A percentile compares a stretch with the other conserved stretches of the same genome.
phyloP scores from a whole-genome alignment of 2,888 invertebrate genomes.

The Malachius bipustulatus region DNA sequence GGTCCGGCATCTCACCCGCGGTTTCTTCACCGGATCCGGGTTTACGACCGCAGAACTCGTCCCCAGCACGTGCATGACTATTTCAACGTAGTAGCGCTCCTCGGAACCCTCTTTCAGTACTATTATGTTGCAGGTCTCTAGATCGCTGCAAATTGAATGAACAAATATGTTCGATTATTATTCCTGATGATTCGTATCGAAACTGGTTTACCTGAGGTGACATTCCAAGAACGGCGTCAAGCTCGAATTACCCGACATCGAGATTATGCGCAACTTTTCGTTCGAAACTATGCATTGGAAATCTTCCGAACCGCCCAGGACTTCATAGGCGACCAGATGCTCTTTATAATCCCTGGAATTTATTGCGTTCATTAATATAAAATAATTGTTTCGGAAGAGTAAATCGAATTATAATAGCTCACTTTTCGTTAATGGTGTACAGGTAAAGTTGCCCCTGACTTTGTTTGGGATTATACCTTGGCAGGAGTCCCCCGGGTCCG shows the following conservation, averaged over 20 bases:
- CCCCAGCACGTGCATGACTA: slow-evolving; percentile 48
- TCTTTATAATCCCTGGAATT: slow-evolving; percentile 54
- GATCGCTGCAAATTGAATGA: slow-evolving; percentile 45
- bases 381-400: slow-evolving; percentile 7
- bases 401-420: slow-evolving; percentile 14
- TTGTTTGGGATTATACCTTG: slow-evolving; percentile 64
- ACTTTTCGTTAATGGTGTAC: slow-evolving; percentile 34
- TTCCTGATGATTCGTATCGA: background rate
- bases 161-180: too few species aligned
- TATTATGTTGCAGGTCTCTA: slow-evolving; percentile 53
- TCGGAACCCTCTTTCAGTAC: slow-evolving; percentile 38
- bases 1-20: slow-evolving; percentile 67
- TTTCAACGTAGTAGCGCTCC: slow-evolving; percentile 55
- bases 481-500: slow-evolving; percentile 75
- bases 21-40: slow-evolving; percentile 48
- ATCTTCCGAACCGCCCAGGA: slow-evolving; percentile 64
- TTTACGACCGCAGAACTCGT: slow-evolving; percentile 36
- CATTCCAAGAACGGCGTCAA: slow-evolving; percentile 46
- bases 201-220: slow-evolving; percentile 41
- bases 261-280: slow-evolving; percentile 59
- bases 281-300: slow-evolving; percentile 70
- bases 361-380: too few species aligned
- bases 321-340: slow-evolving; percentile 73
- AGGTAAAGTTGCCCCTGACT: slow-evolving; percentile 75
- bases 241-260: slow-evolving; percentile 44